Conservation (phyloP, 1,140 invertebrate genomes). For the Euura saliciscinereae region DNA sequence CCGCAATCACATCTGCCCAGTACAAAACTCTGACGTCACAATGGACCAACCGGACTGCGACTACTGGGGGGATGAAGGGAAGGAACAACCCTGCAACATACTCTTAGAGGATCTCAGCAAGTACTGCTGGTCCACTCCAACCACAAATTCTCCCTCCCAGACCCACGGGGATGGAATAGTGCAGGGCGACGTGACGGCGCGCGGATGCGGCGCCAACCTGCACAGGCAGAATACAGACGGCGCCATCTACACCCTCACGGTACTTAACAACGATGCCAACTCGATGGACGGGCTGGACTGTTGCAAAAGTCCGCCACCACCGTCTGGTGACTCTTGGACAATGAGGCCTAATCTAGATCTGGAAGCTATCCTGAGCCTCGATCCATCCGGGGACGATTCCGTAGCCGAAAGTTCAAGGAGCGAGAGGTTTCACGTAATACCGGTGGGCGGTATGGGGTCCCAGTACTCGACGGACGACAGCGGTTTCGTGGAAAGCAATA, state of each 20-base stretch:
- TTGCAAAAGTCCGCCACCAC: slow-evolving; percentile 51
- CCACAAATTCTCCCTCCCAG: slow-evolving; percentile 24
- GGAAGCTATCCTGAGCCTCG: slow-evolving; percentile 58
- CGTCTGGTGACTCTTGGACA: slow-evolving; percentile 49
- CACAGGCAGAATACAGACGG: slow-evolving; percentile 63
- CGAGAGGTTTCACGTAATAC: slow-evolving; percentile 49
- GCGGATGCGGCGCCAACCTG: slow-evolving; percentile 28
- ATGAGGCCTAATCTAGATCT: slow-evolving; percentile 54
- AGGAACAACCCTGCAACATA: slow-evolving; percentile 71
- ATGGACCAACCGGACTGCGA: slow-evolving; percentile 63
- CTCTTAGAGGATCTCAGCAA: slow-evolving; percentile 82
- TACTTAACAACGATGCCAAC: slow-evolving; percentile 62
- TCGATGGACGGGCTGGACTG: slow-evolving; percentile 61
- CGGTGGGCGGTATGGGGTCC: slow-evolving; percentile 35
- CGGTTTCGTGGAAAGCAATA: slow-evolving; percentile 73
- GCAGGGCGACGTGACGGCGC: slow-evolving; percentile 21
- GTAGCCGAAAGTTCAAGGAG: slow-evolving; percentile 20
- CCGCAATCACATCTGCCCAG: slow-evolving; percentile 34
- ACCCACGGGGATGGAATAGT: slow-evolving; percentile 27
- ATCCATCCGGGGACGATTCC: slow-evolving; percentile 36
- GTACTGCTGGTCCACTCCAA: slow-evolving; percentile 71
- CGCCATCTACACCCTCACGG: slow-evolving; percentile 64
- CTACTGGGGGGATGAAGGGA: slow-evolving; percentile 73
- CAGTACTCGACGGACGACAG: slow-evolving; percentile 71
- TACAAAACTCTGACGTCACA: slow-evolving; percentile 34